A percentile compares a stretch with the other conserved stretches of the same genome.
Conservation (phyloP, 2,888 invertebrate genomes). For the Cosmorhoe ocellata region DNA sequence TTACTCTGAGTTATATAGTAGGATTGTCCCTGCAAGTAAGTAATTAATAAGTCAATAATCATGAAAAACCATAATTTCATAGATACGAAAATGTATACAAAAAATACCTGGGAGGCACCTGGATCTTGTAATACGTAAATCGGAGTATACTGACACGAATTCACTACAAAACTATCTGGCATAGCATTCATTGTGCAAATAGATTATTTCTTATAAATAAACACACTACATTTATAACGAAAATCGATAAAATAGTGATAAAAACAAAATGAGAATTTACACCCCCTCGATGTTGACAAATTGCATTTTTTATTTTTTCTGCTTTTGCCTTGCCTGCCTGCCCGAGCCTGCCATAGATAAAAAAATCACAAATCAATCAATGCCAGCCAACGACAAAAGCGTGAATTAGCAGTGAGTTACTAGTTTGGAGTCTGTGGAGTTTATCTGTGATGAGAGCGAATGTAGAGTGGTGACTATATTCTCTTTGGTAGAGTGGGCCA, state of each 20-base stretch:
- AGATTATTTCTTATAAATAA: slow-evolving; percentile 39
- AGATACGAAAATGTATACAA: slow-evolving; percentile 37
- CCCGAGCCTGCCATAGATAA: slow-evolving; percentile 1
- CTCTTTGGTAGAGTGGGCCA: too few relatives aligned
- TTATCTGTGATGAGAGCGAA: too few relatives aligned
- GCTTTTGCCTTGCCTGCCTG: too few relatives aligned
- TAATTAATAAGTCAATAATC: slow-evolving; percentile 2
- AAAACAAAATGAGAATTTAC: slow-evolving; percentile 38
- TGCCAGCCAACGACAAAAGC: too few relatives aligned
- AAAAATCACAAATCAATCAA: background rate
- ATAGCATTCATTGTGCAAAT: slow-evolving; percentile 59
- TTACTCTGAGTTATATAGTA: slow-evolving; percentile 58
- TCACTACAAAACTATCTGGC: slow-evolving; percentile 62
- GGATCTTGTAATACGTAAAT: slow-evolving; percentile 73
- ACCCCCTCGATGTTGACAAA: slow-evolving; percentile 40
- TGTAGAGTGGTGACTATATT: too few relatives aligned
- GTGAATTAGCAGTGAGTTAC: too few relatives aligned
- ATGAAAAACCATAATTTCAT: slow-evolving; percentile 26
- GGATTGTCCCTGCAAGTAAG: slow-evolving; percentile 61
- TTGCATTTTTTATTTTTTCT: slow-evolving; percentile 19
- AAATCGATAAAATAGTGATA: slow-evolving; percentile 30
- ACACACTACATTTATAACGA: slow-evolving; percentile 43
- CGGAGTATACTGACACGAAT: slow-evolving; percentile 74
- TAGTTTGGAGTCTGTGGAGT: too few relatives aligned
- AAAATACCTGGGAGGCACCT: slow-evolving; percentile 67